phyloP scores from a whole-genome alignment of 2,113 vertebrate species.

The Narcine bancroftii region DNA sequence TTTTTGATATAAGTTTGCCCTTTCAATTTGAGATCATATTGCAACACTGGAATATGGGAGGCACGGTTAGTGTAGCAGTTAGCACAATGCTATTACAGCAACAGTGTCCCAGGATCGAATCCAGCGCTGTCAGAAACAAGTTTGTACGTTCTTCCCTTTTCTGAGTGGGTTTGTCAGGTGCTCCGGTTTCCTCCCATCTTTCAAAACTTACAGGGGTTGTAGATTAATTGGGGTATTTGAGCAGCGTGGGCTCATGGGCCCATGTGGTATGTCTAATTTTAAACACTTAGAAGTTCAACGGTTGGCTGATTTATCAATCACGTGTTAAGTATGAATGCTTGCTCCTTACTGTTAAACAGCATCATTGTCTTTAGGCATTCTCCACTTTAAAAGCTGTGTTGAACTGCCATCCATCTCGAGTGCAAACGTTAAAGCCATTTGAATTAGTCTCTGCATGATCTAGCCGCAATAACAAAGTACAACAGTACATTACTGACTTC shows the following conservation, averaged over 20 bases:
- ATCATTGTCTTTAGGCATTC: background rate
- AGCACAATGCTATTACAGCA: too few relatives aligned
- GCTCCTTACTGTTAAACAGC: background rate
- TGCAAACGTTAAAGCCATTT: background rate
- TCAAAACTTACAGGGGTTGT: too few relatives aligned
- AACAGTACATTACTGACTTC: background rate
- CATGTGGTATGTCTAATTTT: too few relatives aligned
- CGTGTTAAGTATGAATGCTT: background rate
- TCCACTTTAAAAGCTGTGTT: background rate
- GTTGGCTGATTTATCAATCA: background rate
- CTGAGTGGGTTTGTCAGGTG: too few relatives aligned
- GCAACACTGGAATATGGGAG: too few relatives aligned
- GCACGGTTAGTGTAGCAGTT: too few relatives aligned
- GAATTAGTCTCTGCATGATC: background rate
- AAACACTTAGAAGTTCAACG: background rate
- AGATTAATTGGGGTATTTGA: too few relatives aligned
- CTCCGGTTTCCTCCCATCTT: too few relatives aligned
- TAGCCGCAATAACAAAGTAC: background rate
- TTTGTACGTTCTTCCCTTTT: too few relatives aligned
- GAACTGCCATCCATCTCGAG: background rate
- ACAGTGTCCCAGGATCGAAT: too few relatives aligned
- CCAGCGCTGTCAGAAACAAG: too few relatives aligned
- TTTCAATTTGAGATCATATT: background rate
- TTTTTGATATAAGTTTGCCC: background rate
- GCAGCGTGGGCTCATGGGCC: too few relatives aligned